Percentiles rank a stretch among this genome's conserved stretches.
phyloP scores from a whole-genome alignment of 2,888 invertebrate genomes.

The Ophraella communa region DNA sequence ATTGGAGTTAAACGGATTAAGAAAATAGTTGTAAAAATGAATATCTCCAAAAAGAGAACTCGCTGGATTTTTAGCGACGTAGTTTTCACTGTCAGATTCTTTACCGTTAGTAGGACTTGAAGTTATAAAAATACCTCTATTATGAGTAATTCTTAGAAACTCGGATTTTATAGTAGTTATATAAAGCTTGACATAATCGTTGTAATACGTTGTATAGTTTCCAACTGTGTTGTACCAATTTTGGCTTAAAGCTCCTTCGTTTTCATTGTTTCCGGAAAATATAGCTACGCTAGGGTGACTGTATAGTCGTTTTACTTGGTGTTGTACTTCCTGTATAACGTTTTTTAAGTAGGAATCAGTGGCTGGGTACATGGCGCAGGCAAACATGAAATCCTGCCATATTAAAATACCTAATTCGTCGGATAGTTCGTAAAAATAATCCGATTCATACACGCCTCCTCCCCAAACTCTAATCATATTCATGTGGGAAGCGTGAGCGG shows the following conservation, averaged over 20 bases:
- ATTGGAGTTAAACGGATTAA: constrained; percentile 80
- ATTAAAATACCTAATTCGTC: constrained; percentile 90
- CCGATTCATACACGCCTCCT: constrained; percentile 92
- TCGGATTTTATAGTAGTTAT: constrained; percentile 75
- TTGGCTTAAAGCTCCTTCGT: constrained; percentile 84
- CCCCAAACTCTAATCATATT: constrained; percentile 97
- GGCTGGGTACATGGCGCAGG: constrained; percentile 92
- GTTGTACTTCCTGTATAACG: constrained; percentile 77
- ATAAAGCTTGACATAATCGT: constrained; percentile 85
- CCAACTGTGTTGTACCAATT: constrained; percentile 70
- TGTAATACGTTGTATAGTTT: constrained; percentile 49
- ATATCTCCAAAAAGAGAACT: constrained; percentile 85
- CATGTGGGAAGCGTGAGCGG: constrained; percentile 82
- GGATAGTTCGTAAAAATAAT: constrained; percentile 85
- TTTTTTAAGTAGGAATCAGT: constrained; percentile 58
- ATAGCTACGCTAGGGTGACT: constrained; percentile 86
- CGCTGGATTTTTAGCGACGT: constrained; percentile 79
- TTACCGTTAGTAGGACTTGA: constrained; percentile 93
- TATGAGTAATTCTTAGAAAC: constrained; percentile 67
- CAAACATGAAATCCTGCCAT: constrained; percentile 99
- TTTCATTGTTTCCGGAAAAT: constrained; percentile 97
- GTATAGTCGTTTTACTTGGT: constrained; percentile 82
- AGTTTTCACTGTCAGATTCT: constrained; percentile 75
- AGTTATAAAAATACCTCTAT: constrained; percentile 71
- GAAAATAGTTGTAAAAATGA: constrained; percentile 87